phyloP scores from a whole-genome alignment of 2,113 vertebrate genomes.

The Vireo altiloquus region DNA sequence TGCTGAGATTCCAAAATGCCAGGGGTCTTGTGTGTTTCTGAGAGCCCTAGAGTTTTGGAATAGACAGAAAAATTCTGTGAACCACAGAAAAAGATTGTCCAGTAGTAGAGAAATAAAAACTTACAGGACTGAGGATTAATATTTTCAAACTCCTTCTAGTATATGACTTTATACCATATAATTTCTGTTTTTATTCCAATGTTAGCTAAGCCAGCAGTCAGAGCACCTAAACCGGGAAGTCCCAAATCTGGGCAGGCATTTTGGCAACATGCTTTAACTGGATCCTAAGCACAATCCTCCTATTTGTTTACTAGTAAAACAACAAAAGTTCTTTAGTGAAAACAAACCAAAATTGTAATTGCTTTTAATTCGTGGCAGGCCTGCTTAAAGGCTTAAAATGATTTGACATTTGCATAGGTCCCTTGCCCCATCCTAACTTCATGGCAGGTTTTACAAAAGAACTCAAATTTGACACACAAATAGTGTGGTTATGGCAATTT shows the following conservation, averaged over 20 bases:
- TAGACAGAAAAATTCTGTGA: not conserved
- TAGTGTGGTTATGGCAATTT: not conserved
- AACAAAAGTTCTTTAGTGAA: not conserved
- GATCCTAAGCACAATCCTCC: not conserved
- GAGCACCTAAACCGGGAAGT: not conserved
- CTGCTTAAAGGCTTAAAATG: not conserved
- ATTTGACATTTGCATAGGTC: not conserved
- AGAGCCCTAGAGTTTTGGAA: not conserved
- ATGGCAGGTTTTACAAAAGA: not conserved
- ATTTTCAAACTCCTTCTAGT: not conserved
- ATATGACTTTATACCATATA: not conserved
- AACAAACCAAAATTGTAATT: not conserved
- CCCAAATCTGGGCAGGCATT: not conserved
- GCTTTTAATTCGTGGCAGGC: not conserved
- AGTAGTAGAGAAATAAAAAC: not conserved
- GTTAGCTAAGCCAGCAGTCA: not conserved
- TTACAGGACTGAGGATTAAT: not conserved
- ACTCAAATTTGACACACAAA: not conserved
- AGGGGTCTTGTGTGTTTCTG: not conserved
- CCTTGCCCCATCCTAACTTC: not conserved
- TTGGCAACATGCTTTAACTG: not conserved
- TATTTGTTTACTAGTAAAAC: not conserved
- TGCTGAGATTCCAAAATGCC: not conserved
- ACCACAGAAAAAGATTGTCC: not conserved
- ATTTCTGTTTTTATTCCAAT: not conserved